Conservation (phyloP, 2,797 vertebrate species). For the Tokudaia muenninki region DNA sequence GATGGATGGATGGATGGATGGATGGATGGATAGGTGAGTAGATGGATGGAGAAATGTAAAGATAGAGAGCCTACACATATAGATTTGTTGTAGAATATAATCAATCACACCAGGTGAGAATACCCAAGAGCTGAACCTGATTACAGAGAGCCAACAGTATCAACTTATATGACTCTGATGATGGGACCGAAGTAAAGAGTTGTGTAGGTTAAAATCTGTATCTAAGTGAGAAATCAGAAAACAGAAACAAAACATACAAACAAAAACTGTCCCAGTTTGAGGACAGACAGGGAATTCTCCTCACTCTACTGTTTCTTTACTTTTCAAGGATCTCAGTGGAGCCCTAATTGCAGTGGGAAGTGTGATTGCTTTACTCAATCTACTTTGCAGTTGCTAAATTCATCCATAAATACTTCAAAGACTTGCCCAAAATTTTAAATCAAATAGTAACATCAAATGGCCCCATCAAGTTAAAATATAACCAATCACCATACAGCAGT, state of each 20-base stretch:
- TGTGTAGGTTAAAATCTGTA: neutral
- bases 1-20: too few relatives aligned
- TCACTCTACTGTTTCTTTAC: neutral
- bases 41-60: neutral
- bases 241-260: too few relatives aligned
- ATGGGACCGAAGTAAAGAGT: neutral
- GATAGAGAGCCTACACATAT: neutral
- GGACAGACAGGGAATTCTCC: neutral
- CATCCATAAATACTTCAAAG: conserved; percentile 41
- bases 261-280: neutral
- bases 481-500: neutral
- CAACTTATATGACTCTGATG: neutral
- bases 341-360: neutral
- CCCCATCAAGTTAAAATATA: neutral
- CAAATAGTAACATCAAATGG: neutral
- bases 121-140: neutral
- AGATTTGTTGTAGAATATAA: neutral
- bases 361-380: neutral
- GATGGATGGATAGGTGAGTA: too few relatives aligned
- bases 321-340: neutral
- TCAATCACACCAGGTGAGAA: neutral
- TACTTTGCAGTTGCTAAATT: neutral
- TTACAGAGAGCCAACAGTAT: neutral
- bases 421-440: neutral
- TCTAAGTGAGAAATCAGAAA: neutral